Conservation (phyloP, 2,888 invertebrate species). For the Horisme vitalbata region DNA sequence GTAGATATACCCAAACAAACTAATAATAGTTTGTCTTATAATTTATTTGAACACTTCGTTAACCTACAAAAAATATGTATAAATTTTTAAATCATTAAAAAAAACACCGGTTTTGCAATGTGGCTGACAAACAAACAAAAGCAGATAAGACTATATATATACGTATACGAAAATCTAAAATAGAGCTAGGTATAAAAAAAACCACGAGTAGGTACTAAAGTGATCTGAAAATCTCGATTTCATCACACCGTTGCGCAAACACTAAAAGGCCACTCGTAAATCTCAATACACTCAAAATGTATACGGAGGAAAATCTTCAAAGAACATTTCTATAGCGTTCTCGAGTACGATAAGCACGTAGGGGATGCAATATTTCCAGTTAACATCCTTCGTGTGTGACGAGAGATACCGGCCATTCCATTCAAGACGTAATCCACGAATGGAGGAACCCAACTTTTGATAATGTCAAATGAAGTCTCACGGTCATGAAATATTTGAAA, state of each 20-base stretch:
- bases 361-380: constrained; percentile 56
- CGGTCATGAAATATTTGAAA: neutral
- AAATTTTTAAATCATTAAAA: too few species aligned
- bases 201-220: neutral
- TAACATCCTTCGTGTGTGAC: constrained; percentile 47
- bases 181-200: too few species aligned
- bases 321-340: constrained; percentile 58
- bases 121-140: too few species aligned
- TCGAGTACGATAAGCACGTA: constrained; percentile 64
- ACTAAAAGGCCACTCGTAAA: constrained; percentile 63
- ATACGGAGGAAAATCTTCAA: constrained; percentile 60
- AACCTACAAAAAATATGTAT: too few species aligned
- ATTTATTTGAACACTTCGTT: too few species aligned
- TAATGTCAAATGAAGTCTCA: neutral
- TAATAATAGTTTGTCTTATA: too few species aligned
- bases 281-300: constrained; percentile 65
- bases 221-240: constrained; percentile 40
- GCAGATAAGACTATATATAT: too few species aligned
- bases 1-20: neutral
- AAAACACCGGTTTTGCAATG: too few species aligned
- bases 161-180: too few species aligned
- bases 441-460: constrained; percentile 5
- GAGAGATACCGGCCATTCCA: constrained; percentile 52
- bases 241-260: constrained; percentile 45
- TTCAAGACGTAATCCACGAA: constrained; percentile 37